Percentiles rank a stretch among this genome's conserved stretches.
Evolutionary conservation across 1,140 invertebrate species (phyloP).

Genomic region (Linepithema humile): DNA sequence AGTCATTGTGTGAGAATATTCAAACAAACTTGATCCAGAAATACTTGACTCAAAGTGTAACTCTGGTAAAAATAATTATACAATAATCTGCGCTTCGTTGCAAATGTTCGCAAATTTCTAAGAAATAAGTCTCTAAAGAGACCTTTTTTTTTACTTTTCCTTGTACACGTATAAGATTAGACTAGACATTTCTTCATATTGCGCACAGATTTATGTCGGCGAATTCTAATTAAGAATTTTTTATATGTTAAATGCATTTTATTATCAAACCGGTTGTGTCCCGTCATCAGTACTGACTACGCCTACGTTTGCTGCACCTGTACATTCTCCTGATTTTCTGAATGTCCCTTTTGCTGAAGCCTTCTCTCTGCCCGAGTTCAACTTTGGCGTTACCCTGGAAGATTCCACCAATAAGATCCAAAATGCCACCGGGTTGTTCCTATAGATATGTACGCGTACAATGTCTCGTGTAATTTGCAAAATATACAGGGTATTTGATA

Average conservation of each 20-base stretch:
- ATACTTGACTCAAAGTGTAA: too few species aligned
- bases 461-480: neutral
- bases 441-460: slow-evolving; percentile 26
- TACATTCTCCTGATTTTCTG: slow-evolving; percentile 92
- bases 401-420: slow-evolving; percentile 68
- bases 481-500: too few species aligned
- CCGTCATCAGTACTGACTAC: slow-evolving; percentile 51
- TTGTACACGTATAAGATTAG: too few species aligned
- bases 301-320: slow-evolving; percentile 85
- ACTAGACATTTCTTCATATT: slow-evolving; percentile 16
- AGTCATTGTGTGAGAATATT: too few species aligned
- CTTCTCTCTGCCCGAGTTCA: slow-evolving; percentile 88
- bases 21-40: too few species aligned
- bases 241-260: too few species aligned
- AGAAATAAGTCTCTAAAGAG: too few species aligned
- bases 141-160: too few species aligned
- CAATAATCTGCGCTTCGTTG: too few species aligned
- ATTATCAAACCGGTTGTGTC: neutral
- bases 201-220: neutral
- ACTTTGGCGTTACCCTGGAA: slow-evolving; percentile 67
- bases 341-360: slow-evolving; percentile 89
- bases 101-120: too few species aligned
- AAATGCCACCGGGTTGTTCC: slow-evolving; percentile 59
- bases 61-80: too few species aligned
- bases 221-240: neutral